Conservation (phyloP, 2,797 vertebrate species). For the Calcarius lapponicus region DNA sequence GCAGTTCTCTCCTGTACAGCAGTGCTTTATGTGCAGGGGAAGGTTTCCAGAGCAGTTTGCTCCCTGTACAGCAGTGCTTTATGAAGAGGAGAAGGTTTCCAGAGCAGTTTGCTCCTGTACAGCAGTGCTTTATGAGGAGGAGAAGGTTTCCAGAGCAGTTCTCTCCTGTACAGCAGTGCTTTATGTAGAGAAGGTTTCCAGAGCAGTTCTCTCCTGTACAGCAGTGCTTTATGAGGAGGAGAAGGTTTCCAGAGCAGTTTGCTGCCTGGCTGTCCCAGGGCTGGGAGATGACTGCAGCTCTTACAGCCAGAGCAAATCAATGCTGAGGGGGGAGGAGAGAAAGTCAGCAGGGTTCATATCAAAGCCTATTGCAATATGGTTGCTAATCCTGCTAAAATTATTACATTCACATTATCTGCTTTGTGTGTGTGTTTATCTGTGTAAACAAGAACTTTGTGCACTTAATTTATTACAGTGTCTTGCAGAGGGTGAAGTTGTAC, state of each 20-base stretch:
- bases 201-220: not conserved
- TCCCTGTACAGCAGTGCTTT: not conserved
- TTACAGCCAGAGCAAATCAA: rapidly evolving
- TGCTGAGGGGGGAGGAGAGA: not conserved
- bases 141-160: not conserved
- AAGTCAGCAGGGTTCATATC: not conserved
- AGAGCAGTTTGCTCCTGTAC: no score
- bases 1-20: not conserved
- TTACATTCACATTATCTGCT: not conserved
- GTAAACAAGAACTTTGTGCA: not conserved
- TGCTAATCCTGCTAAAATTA: not conserved
- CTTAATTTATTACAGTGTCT: not conserved
- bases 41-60: not conserved
- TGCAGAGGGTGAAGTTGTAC: not conserved
- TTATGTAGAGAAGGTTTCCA: no score
- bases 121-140: no score
- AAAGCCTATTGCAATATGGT: not conserved
- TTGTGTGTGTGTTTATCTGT: not conserved
- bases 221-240: not conserved
- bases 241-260: not conserved
- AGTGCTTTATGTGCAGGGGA: no score
- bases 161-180: not conserved
- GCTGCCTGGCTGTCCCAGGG: not conserved
- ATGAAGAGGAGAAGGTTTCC: not conserved
- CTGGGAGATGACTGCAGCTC: rapidly evolving